Percentiles rank a stretch among this genome's conserved stretches.
phyloP scores from a whole-genome alignment of 1,140 invertebrate species.

The Meteorus sp. region DNA sequence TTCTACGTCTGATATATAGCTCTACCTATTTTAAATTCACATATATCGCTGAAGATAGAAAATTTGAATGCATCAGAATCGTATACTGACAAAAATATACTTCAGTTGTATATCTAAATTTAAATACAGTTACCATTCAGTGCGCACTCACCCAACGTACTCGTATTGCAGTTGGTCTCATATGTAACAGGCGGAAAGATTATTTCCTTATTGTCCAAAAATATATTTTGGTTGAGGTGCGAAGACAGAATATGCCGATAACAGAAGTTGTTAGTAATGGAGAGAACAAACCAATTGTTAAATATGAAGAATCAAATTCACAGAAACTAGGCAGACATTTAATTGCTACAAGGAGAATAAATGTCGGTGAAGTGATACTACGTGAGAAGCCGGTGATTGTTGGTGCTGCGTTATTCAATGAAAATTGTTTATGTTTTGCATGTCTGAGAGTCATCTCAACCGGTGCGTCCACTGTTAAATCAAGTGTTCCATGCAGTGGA shows the following conservation, averaged over 20 bases:
- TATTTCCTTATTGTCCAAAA: no score
- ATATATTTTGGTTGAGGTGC: no score
- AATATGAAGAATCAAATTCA: conserved; percentile 36
- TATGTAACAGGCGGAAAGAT: no score
- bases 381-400: conserved; percentile 63
- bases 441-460: conserved; percentile 60
- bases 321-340: conserved; percentile 57
- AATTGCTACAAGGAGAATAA: conserved; percentile 63
- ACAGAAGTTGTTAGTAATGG: conserved; percentile 23
- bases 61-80: no score
- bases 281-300: not conserved
- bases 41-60: no score
- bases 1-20: not conserved
- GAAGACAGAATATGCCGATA: not conserved
- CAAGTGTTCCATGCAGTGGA: conserved; percentile 49
- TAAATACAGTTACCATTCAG: no score
- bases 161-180: no score
- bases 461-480: conserved; percentile 34
- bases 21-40: no score
- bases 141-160: no score
- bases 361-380: conserved; percentile 64
- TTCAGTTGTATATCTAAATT: not conserved
- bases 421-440: conserved; percentile 63
- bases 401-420: conserved; percentile 60
- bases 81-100: not conserved